Conservation (phyloP, 2,797 vertebrate genomes). For the Valencia hispanica region DNA sequence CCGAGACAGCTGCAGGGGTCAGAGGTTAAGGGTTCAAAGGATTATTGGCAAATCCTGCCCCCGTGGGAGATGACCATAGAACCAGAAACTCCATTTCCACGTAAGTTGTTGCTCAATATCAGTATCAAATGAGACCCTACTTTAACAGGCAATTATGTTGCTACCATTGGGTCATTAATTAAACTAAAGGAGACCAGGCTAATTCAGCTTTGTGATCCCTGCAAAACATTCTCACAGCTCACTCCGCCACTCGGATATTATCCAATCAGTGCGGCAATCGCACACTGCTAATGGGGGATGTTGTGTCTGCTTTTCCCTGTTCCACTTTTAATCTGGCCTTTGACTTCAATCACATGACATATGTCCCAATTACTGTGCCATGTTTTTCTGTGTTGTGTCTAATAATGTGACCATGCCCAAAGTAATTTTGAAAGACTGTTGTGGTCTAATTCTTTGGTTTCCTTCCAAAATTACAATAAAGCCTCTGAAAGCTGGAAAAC, state of each 20-base stretch:
- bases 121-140: slow-evolving; percentile 56
- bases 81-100: slow-evolving; percentile 34
- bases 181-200: slow-evolving; percentile 61
- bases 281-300: slow-evolving; percentile 61
- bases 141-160: slow-evolving; percentile 68
- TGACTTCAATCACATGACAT: slow-evolving; percentile 55
- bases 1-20: slow-evolving; percentile 31
- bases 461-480: not conserved
- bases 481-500: not conserved
- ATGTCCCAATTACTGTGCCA: slow-evolving; percentile 39
- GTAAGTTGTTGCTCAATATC: slow-evolving; percentile 38
- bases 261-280: slow-evolving; percentile 55
- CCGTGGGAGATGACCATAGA: slow-evolving; percentile 43
- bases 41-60: slow-evolving; percentile 26
- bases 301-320: slow-evolving; percentile 48
- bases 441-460: not conserved
- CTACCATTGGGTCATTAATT: slow-evolving; percentile 72
- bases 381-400: slow-evolving; percentile 20
- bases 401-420: slow-evolving; percentile 14
- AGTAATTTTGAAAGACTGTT: slow-evolving; percentile 11
- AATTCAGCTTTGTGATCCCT: slow-evolving; percentile 69
- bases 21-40: slow-evolving; percentile 21
- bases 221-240: slow-evolving; percentile 56
- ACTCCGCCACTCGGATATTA: slow-evolving; percentile 57
- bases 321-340: slow-evolving; percentile 51